These are phyloP conservation scores for Sycophila sp. DNA, from an alignment of 1,140 invertebrate species.

Conservation along the genomic window DNA sequence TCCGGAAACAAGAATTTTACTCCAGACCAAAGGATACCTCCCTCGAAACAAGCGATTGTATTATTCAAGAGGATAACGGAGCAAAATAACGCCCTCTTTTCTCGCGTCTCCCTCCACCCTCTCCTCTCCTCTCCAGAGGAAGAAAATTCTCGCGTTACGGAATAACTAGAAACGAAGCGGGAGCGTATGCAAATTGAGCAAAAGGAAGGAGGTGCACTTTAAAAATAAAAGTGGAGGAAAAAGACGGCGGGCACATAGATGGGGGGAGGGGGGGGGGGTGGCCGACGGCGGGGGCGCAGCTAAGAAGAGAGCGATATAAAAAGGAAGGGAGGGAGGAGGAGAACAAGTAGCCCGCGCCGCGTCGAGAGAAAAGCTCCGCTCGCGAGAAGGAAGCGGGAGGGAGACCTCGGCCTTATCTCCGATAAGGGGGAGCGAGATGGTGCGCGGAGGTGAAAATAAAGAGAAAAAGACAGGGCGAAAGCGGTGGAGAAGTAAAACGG, in stretches of 20 bases:
- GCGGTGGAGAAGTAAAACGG: conserved; percentile 40
- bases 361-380: background rate
- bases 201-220: background rate
- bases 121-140: background rate
- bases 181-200: conserved; percentile 31
- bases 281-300: background rate
- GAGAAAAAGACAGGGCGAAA: conserved; percentile 26
- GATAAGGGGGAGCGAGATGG: background rate
- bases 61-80: conserved; percentile 37
- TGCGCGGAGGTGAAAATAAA: conserved; percentile 3
- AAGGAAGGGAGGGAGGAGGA: background rate
- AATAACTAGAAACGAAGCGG: conserved; percentile 29
- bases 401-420: background rate
- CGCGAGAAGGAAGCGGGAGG: background rate
- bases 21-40: conserved; percentile 12
- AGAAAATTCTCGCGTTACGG: conserved; percentile 30
- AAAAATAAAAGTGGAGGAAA: background rate
- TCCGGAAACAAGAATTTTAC: conserved; percentile 25
- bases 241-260: background rate
- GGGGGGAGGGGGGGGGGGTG: background rate
- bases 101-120: too few relatives aligned
- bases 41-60: conserved; percentile 34
- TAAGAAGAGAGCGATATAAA: background rate
- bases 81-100: conserved; percentile 28
- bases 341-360: background rate